Evolutionary conservation across 2,797 vertebrate species (phyloP).

Genomic region (Sus cebifrons): DNA sequence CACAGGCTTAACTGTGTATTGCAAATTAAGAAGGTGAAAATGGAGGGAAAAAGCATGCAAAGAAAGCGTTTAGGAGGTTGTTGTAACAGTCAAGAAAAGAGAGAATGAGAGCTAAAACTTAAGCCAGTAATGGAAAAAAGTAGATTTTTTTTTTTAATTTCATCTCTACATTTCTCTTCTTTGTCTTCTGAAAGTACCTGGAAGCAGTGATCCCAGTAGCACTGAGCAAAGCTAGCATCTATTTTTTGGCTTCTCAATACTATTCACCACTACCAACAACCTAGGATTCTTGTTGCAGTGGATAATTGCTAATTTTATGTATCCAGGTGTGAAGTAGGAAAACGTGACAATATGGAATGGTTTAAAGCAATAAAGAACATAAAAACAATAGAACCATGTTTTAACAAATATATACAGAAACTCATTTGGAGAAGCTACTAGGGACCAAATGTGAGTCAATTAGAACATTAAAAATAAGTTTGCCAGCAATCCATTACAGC

Average conservation of each 20-base stretch:
- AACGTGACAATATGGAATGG: not conserved
- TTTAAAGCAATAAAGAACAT: not conserved
- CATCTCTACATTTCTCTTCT: not conserved
- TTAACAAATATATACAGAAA: not conserved
- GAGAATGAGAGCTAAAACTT: not conserved
- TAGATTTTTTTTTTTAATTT: not conserved
- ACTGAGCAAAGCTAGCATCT: not conserved
- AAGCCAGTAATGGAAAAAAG: not conserved
- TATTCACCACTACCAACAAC: not conserved
- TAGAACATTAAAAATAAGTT: conserved; percentile 3
- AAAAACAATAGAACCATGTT: not conserved
- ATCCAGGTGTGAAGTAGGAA: not conserved
- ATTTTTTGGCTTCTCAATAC: not conserved
- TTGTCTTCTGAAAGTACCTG: not conserved
- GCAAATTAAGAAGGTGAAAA: not conserved
- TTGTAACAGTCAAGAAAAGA: not conserved
- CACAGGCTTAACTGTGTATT: not conserved
- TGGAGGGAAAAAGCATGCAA: not conserved
- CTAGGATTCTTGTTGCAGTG: not conserved
- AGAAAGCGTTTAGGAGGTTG: not conserved
- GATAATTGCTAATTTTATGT: not conserved
- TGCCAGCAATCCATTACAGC: not conserved
- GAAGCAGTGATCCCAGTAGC: not conserved
- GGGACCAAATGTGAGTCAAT: not conserved
- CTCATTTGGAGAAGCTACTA: not conserved